Percentiles rank a stretch among this genome's conserved stretches.
phyloP scores from a whole-genome alignment of 2,797 vertebrate species.

The Pteropus rufus region DNA sequence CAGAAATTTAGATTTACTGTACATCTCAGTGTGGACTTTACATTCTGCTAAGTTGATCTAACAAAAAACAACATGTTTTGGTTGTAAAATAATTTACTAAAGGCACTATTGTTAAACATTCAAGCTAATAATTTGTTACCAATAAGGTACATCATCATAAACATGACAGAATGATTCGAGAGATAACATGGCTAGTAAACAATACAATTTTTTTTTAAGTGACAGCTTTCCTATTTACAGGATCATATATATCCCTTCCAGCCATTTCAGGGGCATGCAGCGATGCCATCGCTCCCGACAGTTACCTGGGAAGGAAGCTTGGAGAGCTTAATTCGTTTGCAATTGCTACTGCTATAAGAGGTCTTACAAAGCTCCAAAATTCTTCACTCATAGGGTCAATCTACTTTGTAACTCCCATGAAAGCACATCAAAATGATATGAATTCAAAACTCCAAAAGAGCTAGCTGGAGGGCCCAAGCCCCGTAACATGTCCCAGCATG shows the following conservation, averaged over 20 bases:
- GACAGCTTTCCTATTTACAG: slow-evolving; percentile 51
- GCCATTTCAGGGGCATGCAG: background rate
- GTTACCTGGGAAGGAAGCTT: background rate
- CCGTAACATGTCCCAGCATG: background rate
- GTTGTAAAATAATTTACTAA: slow-evolving; percentile 76
- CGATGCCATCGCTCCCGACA: background rate
- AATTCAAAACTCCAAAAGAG: background rate
- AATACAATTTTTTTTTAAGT: slow-evolving; percentile 5
- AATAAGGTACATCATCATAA: slow-evolving; percentile 66
- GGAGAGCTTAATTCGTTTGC: background rate
- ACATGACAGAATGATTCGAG: slow-evolving; percentile 60
- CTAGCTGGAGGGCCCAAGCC: background rate
- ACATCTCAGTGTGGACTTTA: background rate
- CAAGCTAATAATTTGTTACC: slow-evolving; percentile 53
- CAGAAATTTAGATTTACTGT: slow-evolving; percentile 33
- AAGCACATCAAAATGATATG: background rate
- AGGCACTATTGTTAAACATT: slow-evolving; percentile 74
- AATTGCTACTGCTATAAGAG: background rate
- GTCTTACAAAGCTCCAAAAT: background rate
- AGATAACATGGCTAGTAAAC: slow-evolving; percentile 58
- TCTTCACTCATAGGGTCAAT: background rate
- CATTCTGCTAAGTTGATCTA: slow-evolving; percentile 51
- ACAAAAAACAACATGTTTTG: slow-evolving; percentile 61
- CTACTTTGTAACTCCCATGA: background rate
- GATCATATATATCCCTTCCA: background rate